These are phyloP conservation scores for Lordiphosa clarofinis DNA, from an alignment of 1,140 invertebrate species.

Conservation along the genomic window DNA sequence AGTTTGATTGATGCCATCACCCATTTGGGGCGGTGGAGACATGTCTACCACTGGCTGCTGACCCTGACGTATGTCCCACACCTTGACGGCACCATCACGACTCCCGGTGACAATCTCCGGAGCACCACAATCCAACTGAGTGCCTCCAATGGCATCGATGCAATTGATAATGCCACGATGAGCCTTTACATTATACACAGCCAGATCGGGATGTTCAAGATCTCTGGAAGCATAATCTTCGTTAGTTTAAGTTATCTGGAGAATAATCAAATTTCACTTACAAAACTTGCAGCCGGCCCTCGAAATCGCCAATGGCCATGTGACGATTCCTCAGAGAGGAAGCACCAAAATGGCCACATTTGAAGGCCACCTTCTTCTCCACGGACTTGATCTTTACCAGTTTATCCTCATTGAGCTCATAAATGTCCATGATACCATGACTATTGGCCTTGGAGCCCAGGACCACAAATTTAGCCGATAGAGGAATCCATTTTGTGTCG, in stretches of 20 bases:
- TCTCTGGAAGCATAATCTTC: constrained; percentile 84
- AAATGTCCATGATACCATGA: constrained; percentile 93
- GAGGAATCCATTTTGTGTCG: constrained; percentile 96
- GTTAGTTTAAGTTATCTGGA: background rate
- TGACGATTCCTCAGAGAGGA: constrained; percentile 88
- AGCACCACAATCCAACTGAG: constrained; percentile 90
- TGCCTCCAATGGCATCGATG: constrained; percentile 96
- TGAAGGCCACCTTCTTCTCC: constrained; percentile 90
- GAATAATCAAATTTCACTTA: constrained; percentile 69
- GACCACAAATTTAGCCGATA: constrained; percentile 93
- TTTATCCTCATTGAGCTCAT: constrained; percentile 88
- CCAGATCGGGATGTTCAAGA: constrained; percentile 85
- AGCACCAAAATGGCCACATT: constrained; percentile 96
- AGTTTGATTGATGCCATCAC: constrained; percentile 82
- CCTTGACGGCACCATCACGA: constrained; percentile 94
- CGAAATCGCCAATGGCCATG: constrained; percentile 95
- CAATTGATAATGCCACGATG: constrained; percentile 94
- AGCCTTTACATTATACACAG: constrained; percentile 90
- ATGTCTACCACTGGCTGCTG: constrained; percentile 93
- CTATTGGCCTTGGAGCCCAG: constrained; percentile 92
- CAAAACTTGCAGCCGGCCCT: constrained; percentile 92
- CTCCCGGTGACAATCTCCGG: constrained; percentile 97
- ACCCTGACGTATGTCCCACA: constrained; percentile 97
- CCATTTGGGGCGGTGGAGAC: constrained; percentile 84
- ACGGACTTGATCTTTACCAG: constrained; percentile 87